Percentiles rank a stretch among this genome's conserved stretches.
These are phyloP conservation scores for Spodoptera picta DNA, from an alignment of 2,888 invertebrate genomes.

Conservation along the genomic window DNA sequence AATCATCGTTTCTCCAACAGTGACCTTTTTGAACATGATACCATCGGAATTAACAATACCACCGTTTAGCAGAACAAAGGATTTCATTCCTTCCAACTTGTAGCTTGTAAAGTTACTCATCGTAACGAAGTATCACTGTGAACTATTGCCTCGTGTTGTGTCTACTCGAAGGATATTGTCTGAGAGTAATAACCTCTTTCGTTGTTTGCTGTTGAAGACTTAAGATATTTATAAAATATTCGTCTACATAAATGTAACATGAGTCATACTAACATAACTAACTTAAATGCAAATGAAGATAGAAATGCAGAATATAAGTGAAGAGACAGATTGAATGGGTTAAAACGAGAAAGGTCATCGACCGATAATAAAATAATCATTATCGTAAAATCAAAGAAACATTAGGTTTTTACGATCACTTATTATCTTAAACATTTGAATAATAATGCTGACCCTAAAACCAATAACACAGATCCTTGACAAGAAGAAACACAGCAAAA, in stretches of 20 bases:
- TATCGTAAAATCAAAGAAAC: too few relatives aligned
- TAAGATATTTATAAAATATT: background rate
- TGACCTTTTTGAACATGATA: constrained; percentile 40
- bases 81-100: constrained; percentile 19
- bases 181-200: constrained; percentile 21
- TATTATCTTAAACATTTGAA: too few relatives aligned
- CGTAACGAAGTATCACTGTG: constrained; percentile 32
- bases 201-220: background rate
- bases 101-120: constrained; percentile 21
- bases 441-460: too few relatives aligned
- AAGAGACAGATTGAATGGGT: too few relatives aligned
- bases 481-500: too few relatives aligned
- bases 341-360: too few relatives aligned
- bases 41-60: constrained; percentile 25
- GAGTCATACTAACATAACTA: too few relatives aligned
- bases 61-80: constrained; percentile 36
- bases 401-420: too few relatives aligned
- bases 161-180: constrained; percentile 6
- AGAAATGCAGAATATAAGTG: background rate
- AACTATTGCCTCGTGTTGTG: constrained; percentile 27
- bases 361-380: too few relatives aligned
- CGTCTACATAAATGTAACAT: too few relatives aligned
- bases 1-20: constrained; percentile 47
- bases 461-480: too few relatives aligned
- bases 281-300: too few relatives aligned